phyloP scores from a whole-genome alignment of 2,888 invertebrate species.

The Tachina lurida region DNA sequence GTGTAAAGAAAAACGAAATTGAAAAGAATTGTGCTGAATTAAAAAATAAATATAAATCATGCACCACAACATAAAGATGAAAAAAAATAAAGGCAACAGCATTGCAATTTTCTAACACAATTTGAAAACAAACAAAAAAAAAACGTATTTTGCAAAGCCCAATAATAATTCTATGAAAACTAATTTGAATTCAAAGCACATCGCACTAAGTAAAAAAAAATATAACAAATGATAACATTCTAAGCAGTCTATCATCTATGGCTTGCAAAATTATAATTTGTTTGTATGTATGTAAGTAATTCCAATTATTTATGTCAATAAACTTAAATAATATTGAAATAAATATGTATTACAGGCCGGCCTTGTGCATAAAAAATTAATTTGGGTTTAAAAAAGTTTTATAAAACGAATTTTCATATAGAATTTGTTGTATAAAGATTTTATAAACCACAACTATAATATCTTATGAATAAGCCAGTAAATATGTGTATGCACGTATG shows the following conservation, averaged over 20 bases:
- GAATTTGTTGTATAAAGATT: too few relatives aligned
- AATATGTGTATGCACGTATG: neutral
- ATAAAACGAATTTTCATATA: too few relatives aligned
- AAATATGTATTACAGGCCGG: neutral
- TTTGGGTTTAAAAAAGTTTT: too few relatives aligned
- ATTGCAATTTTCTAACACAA: slow-evolving; percentile 43
- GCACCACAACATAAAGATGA: slow-evolving; percentile 51
- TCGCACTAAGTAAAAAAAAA: slow-evolving; percentile 25
- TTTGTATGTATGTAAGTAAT: slow-evolving; percentile 14
- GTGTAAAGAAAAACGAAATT: slow-evolving; percentile 33
- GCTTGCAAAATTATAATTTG: slow-evolving; percentile 61
- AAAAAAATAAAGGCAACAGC: slow-evolving; percentile 11
- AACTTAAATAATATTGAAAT: slow-evolving; percentile 29
- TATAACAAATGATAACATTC: neutral
- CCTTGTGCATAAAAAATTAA: too few relatives aligned
- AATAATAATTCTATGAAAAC: slow-evolving; percentile 30
- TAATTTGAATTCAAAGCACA: slow-evolving; percentile 38
- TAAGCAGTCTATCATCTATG: slow-evolving; percentile 33
- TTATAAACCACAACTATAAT: too few relatives aligned
- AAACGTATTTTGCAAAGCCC: slow-evolving; percentile 22
- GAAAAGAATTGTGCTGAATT: slow-evolving; percentile 41
- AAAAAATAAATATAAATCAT: slow-evolving; percentile 65
- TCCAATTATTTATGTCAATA: slow-evolving; percentile 16
- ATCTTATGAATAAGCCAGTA: too few relatives aligned
- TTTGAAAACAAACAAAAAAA: too few relatives aligned